Percentiles rank a stretch among this genome's conserved stretches.
phyloP scores from a whole-genome alignment of 2,888 invertebrate genomes.

The Phyllotreta cruciferae region DNA sequence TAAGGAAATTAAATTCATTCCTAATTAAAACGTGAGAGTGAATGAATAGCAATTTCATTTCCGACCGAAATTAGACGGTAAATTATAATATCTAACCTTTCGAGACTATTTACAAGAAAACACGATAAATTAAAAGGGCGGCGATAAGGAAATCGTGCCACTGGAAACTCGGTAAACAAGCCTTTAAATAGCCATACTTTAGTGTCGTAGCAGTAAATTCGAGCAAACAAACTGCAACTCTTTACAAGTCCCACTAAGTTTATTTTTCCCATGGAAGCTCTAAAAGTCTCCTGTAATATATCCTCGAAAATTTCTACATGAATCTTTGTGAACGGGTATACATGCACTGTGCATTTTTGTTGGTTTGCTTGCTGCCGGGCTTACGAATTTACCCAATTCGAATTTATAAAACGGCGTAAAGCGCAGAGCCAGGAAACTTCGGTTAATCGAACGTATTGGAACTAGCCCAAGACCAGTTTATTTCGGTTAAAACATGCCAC shows the following conservation, averaged over 20 bases:
- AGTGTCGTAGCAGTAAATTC: slow-evolving; percentile 20
- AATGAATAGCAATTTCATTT: too few relatives aligned
- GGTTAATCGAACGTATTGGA: slow-evolving; percentile 12
- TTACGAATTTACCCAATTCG: slow-evolving; percentile 18
- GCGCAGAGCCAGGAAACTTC: slow-evolving; percentile 5
- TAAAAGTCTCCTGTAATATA: slow-evolving; percentile 21
- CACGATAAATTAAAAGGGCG: slow-evolving; percentile 19
- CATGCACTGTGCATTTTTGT: slow-evolving; percentile 13
- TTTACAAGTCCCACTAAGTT: slow-evolving; percentile 25
- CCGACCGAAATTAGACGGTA: too few relatives aligned
- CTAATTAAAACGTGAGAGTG: too few relatives aligned
- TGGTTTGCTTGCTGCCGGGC: not conserved
- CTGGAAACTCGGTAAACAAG: slow-evolving; percentile 32
- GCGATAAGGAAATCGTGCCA: slow-evolving; percentile 32
- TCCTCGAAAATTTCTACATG: slow-evolving; percentile 24
- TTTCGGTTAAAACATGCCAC: not conserved
- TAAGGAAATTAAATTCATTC: too few relatives aligned
- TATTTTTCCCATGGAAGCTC: slow-evolving; percentile 30
- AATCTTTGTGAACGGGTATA: slow-evolving; percentile 24
- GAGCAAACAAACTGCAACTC: slow-evolving; percentile 26
- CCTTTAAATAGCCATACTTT: slow-evolving; percentile 24
- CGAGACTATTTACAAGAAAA: too few relatives aligned
- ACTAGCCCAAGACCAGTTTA: slow-evolving; percentile 11
- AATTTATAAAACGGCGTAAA: slow-evolving; percentile 5
- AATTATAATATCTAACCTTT: too few relatives aligned